Evolutionary conservation across 2,797 vertebrate genomes (phyloP).

Genomic region (Miichthys miiuy): DNA sequence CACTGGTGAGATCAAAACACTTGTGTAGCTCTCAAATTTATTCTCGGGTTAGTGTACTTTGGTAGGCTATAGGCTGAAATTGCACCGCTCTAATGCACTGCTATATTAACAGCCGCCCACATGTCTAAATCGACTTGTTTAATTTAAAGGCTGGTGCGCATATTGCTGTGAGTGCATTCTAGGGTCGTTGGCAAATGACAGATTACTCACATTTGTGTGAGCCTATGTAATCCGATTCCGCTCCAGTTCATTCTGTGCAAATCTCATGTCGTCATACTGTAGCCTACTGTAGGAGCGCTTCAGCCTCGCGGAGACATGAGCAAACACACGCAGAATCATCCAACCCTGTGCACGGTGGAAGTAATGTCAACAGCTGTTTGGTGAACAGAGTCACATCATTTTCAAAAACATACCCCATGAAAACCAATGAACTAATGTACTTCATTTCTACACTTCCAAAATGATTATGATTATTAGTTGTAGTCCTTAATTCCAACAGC

Average conservation of each 20-base stretch:
- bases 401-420: not conserved
- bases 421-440: no score
- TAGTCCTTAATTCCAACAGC: no score
- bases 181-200: constrained; percentile 79
- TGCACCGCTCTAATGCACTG: constrained; percentile 25
- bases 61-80: constrained; percentile 8
- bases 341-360: constrained; percentile 49
- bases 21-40: not conserved
- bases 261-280: constrained; percentile 82
- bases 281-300: constrained; percentile 72
- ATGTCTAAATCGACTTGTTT: constrained; percentile 54
- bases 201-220: constrained; percentile 86
- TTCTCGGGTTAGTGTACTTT: constrained; percentile 27
- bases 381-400: not conserved
- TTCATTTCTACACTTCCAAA: no score
- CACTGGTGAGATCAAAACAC: not conserved
- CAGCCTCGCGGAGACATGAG: constrained; percentile 69
- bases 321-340: constrained; percentile 66
- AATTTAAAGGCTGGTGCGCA: constrained; percentile 59
- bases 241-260: constrained; percentile 84
- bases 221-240: constrained; percentile 85
- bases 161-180: constrained; percentile 65
- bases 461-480: no score
- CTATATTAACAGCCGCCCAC: constrained; percentile 47
- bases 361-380: constrained; percentile 15